Evolutionary conservation across 1,140 invertebrate species (phyloP).

Genomic region (Ridgeia piscesae): DNA sequence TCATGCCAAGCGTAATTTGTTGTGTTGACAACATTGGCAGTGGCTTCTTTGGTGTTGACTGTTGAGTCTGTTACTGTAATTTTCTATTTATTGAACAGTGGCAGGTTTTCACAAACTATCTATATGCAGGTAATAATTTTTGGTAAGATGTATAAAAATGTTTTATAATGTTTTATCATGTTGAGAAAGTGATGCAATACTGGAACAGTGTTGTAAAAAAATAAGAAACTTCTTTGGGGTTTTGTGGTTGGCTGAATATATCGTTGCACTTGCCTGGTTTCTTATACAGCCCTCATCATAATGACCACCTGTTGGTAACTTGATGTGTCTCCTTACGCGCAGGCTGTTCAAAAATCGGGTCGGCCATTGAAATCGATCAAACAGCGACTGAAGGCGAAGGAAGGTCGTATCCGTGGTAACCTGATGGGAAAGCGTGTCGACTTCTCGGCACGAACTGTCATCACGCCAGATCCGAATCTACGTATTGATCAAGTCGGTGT

Average conservation of each 20-base stretch:
- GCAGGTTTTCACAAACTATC: not conserved
- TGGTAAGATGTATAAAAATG: not conserved
- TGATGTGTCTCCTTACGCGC: not conserved
- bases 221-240: not conserved
- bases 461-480: conserved; percentile 98
- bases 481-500: conserved; percentile 97
- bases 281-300: not conserved
- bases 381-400: conserved; percentile 76
- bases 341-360: conserved; percentile 97
- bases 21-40: not conserved
- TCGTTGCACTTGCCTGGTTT: not conserved
- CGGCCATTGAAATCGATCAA: conserved; percentile 98
- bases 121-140: not conserved
- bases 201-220: not conserved
- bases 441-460: conserved; percentile 98
- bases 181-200: not conserved
- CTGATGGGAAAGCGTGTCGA: conserved; percentile 99
- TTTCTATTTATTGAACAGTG: not conserved
- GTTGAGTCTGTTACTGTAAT: not conserved
- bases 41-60: not conserved
- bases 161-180: not conserved
- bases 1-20: not conserved
- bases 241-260: not conserved
- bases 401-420: conserved; percentile 97
- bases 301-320: not conserved